Evolutionary conservation across 1,140 invertebrate species (phyloP).

Genomic region (Eciton burchellii): DNA sequence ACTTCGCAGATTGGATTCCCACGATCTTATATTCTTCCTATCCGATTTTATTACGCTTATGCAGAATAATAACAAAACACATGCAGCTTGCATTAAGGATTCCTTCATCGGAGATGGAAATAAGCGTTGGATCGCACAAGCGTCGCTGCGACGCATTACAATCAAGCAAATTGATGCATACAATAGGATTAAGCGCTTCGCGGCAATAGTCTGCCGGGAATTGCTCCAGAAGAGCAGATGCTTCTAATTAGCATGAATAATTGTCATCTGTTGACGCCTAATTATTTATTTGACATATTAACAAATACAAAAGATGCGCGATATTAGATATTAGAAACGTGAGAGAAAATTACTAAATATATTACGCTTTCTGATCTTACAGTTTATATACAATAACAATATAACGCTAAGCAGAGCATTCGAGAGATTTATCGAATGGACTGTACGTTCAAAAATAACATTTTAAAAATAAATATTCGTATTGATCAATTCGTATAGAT

Average conservation of each 20-base stretch:
- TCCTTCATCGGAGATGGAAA: background rate
- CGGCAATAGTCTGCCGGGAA: conserved; percentile 46
- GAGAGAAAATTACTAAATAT: no score
- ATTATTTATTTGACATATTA: conserved; percentile 1
- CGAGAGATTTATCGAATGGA: no score
- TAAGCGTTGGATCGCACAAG: conserved; percentile 20
- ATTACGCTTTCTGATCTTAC: no score
- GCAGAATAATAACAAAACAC: background rate
- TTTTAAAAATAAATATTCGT: no score
- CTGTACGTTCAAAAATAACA: no score
- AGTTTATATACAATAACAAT: no score
- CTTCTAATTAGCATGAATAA: conserved; percentile 60
- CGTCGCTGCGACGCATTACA: background rate
- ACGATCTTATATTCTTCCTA: background rate
- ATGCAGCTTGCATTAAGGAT: conserved; percentile 19
- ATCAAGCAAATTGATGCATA: conserved; percentile 21
- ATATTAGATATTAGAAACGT: no score
- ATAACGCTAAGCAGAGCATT: no score
- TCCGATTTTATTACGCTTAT: background rate
- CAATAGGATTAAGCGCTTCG: background rate
- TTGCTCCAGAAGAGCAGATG: conserved; percentile 48
- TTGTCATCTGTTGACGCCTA: background rate
- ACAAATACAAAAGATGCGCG: background rate
- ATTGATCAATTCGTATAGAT: no score
- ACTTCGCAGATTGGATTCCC: background rate